phyloP scores from a whole-genome alignment of 1,140 invertebrate genomes.

The Temnothorax curvispinosus region DNA sequence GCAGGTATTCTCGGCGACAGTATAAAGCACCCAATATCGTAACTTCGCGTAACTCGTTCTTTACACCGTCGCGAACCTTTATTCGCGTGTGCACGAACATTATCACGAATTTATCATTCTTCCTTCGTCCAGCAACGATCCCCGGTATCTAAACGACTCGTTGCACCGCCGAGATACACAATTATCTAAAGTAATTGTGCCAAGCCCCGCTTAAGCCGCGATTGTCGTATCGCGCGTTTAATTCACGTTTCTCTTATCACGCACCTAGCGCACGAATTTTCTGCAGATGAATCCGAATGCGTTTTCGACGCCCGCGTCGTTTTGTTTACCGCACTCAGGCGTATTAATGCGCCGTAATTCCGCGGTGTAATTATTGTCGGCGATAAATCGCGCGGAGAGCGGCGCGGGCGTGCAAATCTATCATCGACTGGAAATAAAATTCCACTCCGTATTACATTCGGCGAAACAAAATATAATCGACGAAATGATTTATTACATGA shows the following conservation, averaged over 20 bases:
- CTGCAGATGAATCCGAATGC: neutral
- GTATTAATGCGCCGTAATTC: slow-evolving; percentile 43
- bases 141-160: slow-evolving; percentile 45
- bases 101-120: slow-evolving; percentile 42
- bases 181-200: slow-evolving; percentile 55
- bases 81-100: neutral
- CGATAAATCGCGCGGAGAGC: slow-evolving; percentile 27
- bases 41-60: neutral
- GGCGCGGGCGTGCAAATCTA: slow-evolving; percentile 27
- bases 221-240: slow-evolving; percentile 46
- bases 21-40: neutral
- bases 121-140: slow-evolving; percentile 26
- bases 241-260: slow-evolving; percentile 33
- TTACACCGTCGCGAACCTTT: neutral
- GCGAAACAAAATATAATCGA: slow-evolving; percentile 42
- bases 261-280: slow-evolving; percentile 17
- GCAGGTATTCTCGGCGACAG: neutral
- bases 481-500: slow-evolving; percentile 44
- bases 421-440: slow-evolving; percentile 53
- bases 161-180: slow-evolving; percentile 20
- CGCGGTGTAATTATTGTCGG: slow-evolving; percentile 52
- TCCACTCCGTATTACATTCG: slow-evolving; percentile 13
- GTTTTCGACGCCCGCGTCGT: slow-evolving; percentile 29
- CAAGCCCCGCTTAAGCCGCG: slow-evolving; percentile 35
- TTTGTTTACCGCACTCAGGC: slow-evolving; percentile 5